phyloP scores from a whole-genome alignment of 2,113 vertebrate species.

The Chionodraco myersi region DNA sequence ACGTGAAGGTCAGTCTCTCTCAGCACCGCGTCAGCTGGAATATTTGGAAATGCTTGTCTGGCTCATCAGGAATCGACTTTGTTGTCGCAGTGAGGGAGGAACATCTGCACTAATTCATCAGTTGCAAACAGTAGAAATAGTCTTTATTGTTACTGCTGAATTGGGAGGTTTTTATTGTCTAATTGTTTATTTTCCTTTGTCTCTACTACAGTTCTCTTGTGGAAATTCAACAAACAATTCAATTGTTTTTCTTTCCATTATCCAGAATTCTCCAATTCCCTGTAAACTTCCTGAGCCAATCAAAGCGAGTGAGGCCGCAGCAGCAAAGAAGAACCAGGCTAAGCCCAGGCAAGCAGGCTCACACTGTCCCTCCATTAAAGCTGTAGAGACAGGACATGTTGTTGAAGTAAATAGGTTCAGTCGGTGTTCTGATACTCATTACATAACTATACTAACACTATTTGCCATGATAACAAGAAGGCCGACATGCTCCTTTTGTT shows the following conservation, averaged over 20 bases:
- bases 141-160: background rate
- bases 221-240: background rate
- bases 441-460: constrained; percentile 43
- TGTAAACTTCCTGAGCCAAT: constrained; percentile 95
- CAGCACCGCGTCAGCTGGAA: constrained; percentile 27
- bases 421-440: constrained; percentile 46
- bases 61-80: constrained; percentile 44
- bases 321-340: constrained; percentile 93
- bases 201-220: background rate
- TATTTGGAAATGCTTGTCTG: constrained; percentile 37
- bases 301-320: constrained; percentile 96
- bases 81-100: constrained; percentile 16
- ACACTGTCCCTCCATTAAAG: constrained; percentile 34
- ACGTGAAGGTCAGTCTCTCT: constrained; percentile 88
- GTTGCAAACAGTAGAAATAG: constrained; percentile 4
- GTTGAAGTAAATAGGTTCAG: constrained; percentile 36
- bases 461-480: constrained; percentile 48
- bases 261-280: constrained; percentile 93
- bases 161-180: background rate
- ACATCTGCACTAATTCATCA: constrained; percentile 24
- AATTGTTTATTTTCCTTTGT: background rate
- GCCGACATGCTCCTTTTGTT: constrained; percentile 27
- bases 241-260: constrained; percentile 27
- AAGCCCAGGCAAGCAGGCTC: constrained; percentile 90
- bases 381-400: constrained; percentile 31